Evolutionary conservation across 2,797 vertebrate species (phyloP).

Genomic region (Galago senegalensis): DNA sequence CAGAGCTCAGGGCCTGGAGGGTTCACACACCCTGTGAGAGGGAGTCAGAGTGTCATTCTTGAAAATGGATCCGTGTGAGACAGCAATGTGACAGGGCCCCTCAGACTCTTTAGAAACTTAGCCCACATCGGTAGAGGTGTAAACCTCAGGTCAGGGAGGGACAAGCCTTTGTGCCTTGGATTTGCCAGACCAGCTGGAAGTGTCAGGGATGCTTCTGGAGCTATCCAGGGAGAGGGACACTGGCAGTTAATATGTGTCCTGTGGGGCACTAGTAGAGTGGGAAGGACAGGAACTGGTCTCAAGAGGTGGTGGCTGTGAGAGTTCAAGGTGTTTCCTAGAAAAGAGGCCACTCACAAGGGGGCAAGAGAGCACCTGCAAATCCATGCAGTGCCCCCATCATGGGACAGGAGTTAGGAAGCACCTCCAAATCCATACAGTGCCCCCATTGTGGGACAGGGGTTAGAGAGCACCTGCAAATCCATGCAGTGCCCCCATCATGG

Average conservation of each 20-base stretch:
- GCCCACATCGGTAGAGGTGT: not conserved
- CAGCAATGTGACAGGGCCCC: not conserved
- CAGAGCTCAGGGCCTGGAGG: not conserved
- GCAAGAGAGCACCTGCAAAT: not conserved
- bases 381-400: not conserved
- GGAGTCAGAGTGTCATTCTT: not conserved
- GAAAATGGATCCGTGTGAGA: not conserved
- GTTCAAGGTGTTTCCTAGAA: not conserved
- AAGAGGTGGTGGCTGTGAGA: not conserved
- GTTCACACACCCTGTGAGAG: not conserved
- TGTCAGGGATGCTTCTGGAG: not conserved
- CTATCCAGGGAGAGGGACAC: not conserved
- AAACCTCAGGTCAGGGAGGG: not conserved
- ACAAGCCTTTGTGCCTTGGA: not conserved
- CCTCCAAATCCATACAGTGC: no score
- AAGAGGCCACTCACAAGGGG: rapidly evolving
- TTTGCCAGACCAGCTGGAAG: not conserved
- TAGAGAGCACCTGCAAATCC: no score
- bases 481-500: no score
- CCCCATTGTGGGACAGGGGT: no score
- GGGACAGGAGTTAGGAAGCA: not conserved
- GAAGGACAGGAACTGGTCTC: not conserved
- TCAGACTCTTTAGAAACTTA: not conserved
- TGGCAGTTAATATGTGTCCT: not conserved
- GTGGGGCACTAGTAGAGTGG: not conserved